Evolutionary conservation across 2,888 invertebrate genomes (phyloP).

Genomic region (Lasioglossum zephyrum): DNA sequence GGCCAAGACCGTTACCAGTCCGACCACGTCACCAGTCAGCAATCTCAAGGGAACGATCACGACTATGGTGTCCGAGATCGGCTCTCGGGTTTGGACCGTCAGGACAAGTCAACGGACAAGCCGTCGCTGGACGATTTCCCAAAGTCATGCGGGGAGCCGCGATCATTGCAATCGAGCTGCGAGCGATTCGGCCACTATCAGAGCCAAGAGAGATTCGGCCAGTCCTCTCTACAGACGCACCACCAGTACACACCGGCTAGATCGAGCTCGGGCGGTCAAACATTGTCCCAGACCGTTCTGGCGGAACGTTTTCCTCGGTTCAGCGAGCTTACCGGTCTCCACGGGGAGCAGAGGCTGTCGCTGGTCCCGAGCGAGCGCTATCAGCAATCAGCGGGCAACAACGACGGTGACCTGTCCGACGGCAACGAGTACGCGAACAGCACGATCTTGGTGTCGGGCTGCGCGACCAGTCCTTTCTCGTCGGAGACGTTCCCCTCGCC

Average conservation of each 20-base stretch:
- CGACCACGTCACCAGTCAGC: conserved; percentile 77
- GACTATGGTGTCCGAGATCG: conserved; percentile 73
- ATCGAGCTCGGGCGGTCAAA: conserved; percentile 50
- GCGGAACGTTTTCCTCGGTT: conserved; percentile 71
- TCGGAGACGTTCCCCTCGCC: conserved; percentile 86
- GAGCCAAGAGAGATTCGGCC: conserved; percentile 72
- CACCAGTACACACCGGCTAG: conserved; percentile 69
- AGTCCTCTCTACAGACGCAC: conserved; percentile 68
- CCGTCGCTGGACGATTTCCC: conserved; percentile 72
- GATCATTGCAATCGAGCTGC: conserved; percentile 68
- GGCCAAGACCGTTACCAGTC: conserved; percentile 83
- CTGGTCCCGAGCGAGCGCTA: conserved; percentile 70
- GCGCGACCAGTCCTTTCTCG: conserved; percentile 81
- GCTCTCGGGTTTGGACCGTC: conserved; percentile 66
- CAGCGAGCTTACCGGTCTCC: conserved; percentile 67
- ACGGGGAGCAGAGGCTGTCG: conserved; percentile 73
- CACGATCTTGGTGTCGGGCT: conserved; percentile 67
- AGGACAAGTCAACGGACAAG: conserved; percentile 75
- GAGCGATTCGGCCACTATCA: conserved; percentile 72
- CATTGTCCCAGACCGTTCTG: conserved; percentile 64
- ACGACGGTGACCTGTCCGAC: conserved; percentile 52
- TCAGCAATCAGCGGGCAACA: conserved; percentile 46
- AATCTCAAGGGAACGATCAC: conserved; percentile 61
- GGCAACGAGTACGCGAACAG: conserved; percentile 74
- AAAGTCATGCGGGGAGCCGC: conserved; percentile 64